Conservation (phyloP, 1,140 invertebrate genomes). For the Grapholita molesta region DNA sequence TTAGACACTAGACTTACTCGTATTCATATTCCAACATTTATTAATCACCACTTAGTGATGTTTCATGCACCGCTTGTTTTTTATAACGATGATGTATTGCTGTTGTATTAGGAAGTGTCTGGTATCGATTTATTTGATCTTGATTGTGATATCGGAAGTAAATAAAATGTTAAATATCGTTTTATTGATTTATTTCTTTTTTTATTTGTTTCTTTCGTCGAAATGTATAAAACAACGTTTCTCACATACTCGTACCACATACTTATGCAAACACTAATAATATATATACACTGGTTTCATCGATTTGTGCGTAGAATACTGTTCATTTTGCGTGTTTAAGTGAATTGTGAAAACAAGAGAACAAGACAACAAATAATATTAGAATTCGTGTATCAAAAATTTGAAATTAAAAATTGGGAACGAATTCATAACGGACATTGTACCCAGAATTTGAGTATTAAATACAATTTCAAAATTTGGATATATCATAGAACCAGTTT, state of each 20-base stretch:
- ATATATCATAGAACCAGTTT: neutral
- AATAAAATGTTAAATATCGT: neutral
- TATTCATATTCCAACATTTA: constrained; percentile 25
- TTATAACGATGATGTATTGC: constrained; percentile 50
- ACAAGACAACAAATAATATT: too few species aligned
- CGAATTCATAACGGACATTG: too few species aligned
- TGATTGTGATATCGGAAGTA: neutral
- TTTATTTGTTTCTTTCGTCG: neutral
- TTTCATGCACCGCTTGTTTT: constrained; percentile 44
- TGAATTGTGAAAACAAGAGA: too few species aligned
- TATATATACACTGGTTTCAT: neutral
- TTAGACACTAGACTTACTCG: constrained; percentile 19
- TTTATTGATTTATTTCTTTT: neutral
- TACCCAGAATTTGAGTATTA: too few species aligned
- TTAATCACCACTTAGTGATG: constrained; percentile 35
- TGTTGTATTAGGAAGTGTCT: neutral
- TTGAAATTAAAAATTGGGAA: too few species aligned
- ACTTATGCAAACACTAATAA: neutral
- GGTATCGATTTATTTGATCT: neutral
- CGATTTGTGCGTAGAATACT: too few species aligned
- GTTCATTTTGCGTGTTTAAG: too few species aligned
- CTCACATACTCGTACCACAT: neutral
- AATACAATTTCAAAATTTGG: too few species aligned
- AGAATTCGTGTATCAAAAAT: too few species aligned
- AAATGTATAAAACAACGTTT: neutral